phyloP scores from a whole-genome alignment of 1,140 invertebrate genomes.

The Agraylea sexmaculata region DNA sequence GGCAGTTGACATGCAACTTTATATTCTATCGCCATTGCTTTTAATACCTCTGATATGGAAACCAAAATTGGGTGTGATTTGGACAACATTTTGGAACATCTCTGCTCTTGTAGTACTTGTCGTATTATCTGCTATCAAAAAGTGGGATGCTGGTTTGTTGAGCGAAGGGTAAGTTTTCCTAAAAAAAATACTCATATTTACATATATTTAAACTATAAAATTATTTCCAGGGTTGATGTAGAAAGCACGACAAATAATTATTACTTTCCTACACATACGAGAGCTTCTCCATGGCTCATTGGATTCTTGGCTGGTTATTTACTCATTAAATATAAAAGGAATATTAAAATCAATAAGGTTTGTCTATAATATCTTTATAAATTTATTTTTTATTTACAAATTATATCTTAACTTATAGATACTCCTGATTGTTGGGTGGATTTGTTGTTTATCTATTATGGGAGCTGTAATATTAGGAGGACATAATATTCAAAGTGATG shows the following conservation, averaged over 20 bases:
- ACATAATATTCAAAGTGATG: background rate
- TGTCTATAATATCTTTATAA: background rate
- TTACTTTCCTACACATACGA: conserved; percentile 27
- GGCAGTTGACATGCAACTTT: conserved; percentile 42
- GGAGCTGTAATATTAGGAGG: conserved; percentile 6
- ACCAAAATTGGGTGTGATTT: background rate
- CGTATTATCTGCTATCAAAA: background rate
- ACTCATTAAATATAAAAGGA: background rate
- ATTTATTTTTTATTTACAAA: conserved; percentile 2
- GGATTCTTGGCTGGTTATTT: conserved; percentile 45
- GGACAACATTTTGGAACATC: background rate
- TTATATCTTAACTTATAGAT: too few relatives aligned
- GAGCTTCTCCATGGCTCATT: conserved; percentile 42
- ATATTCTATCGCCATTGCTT: conserved; percentile 35
- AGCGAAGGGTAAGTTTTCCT: background rate
- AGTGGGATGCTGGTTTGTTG: background rate
- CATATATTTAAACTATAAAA: too few relatives aligned
- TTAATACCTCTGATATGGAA: conserved; percentile 30
- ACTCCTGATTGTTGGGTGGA: conserved; percentile 2
- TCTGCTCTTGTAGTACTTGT: background rate
- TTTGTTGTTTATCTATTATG: conserved; percentile 1
- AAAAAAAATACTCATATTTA: background rate
- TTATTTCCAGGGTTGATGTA: background rate
- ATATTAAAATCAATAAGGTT: conserved; percentile 8
- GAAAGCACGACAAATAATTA: conserved; percentile 1